phyloP scores from a whole-genome alignment of 2,113 vertebrate species.

The Scartelaos histophorus region DNA sequence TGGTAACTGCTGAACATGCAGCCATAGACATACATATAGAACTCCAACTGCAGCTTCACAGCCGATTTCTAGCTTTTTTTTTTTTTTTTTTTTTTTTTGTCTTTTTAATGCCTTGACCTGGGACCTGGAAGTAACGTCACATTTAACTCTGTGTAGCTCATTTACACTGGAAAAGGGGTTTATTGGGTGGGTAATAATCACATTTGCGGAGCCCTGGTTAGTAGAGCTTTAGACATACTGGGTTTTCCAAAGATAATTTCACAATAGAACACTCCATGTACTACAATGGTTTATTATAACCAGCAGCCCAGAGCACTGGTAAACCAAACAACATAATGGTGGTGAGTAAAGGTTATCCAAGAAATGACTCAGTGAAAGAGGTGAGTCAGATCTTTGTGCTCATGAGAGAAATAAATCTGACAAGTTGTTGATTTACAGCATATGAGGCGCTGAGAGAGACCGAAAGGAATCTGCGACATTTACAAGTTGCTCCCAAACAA shows the following conservation, averaged over 20 bases:
- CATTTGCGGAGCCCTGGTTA: background rate
- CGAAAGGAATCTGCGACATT: conserved; percentile 62
- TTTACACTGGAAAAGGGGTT: too few relatives aligned
- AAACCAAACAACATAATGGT: conserved; percentile 41
- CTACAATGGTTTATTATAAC: conserved; percentile 20
- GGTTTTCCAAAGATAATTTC: background rate
- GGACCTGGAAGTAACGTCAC: too few relatives aligned
- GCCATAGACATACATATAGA: too few relatives aligned
- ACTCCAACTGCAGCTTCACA: too few relatives aligned
- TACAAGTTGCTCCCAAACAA: conserved; percentile 60
- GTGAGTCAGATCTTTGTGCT: conserved; percentile 50
- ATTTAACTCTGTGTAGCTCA: too few relatives aligned
- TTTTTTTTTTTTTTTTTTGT: too few relatives aligned
- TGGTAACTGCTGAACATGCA: too few relatives aligned
- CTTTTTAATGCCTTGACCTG: too few relatives aligned
- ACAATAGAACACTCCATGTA: conserved; percentile 4
- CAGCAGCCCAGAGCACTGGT: conserved; percentile 9
- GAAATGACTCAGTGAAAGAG: conserved; percentile 57
- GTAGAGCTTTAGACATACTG: background rate
- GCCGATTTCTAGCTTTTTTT: too few relatives aligned
- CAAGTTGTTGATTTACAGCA: conserved; percentile 53
- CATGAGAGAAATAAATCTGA: conserved; percentile 11
- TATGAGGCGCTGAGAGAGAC: conserved; percentile 45
- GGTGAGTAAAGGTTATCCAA: conserved; percentile 40
- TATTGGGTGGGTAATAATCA: background rate